These are phyloP conservation scores for Lampris megalopsis DNA, from an alignment of 2,113 vertebrate species.

Conservation along the genomic window DNA sequence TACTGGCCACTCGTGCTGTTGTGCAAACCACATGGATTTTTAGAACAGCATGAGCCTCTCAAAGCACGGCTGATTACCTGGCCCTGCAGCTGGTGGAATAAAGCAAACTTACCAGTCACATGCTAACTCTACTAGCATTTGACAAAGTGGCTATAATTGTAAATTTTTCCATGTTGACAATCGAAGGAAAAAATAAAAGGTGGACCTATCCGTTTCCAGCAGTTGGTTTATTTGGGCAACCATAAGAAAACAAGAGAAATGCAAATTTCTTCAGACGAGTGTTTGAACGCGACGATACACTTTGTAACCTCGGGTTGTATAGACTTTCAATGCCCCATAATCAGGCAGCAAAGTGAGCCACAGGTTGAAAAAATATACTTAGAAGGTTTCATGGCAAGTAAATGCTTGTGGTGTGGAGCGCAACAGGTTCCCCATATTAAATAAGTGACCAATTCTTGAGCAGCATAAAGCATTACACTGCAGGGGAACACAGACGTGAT, in stretches of 20 bases:
- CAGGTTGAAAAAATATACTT: too few relatives aligned
- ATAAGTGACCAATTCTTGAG: background rate
- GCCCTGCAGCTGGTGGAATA: background rate
- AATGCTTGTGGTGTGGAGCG: background rate
- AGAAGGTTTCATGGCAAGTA: background rate
- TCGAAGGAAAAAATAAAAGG: background rate
- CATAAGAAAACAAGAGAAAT: background rate
- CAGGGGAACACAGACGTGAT: background rate
- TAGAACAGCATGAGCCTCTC: background rate
- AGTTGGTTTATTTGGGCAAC: slow-evolving; percentile 2
- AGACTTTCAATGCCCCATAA: too few relatives aligned
- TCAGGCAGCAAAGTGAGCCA: too few relatives aligned
- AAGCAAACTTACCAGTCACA: background rate
- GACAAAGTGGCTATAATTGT: too few relatives aligned
- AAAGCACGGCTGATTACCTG: background rate
- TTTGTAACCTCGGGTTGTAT: too few relatives aligned
- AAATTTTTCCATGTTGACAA: background rate
- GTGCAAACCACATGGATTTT: too few relatives aligned
- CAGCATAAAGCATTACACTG: background rate
- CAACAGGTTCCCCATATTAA: background rate
- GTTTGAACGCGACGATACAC: too few relatives aligned
- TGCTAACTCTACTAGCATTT: background rate
- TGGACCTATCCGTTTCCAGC: background rate
- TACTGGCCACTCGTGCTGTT: background rate
- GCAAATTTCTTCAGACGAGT: too few relatives aligned